Conservation (phyloP, 2,797 vertebrate species). For the Anguilla megastoma region DNA sequence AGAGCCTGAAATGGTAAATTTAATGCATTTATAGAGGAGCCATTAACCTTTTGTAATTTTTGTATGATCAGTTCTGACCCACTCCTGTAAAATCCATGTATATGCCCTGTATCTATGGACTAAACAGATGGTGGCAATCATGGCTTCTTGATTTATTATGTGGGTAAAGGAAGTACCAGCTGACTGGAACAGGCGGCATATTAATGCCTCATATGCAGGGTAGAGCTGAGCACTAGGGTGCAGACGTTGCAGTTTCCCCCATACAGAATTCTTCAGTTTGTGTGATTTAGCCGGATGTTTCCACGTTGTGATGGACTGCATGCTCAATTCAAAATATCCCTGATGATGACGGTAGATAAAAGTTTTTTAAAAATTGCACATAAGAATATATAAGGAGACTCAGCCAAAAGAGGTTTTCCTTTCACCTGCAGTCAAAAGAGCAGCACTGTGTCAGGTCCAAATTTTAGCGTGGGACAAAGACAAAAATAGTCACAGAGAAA, state of each 20-base stretch:
- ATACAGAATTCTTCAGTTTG: too few species aligned
- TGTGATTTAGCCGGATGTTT: too few species aligned
- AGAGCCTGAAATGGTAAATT: not conserved
- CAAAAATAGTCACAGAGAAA: not conserved
- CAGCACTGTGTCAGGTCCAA: not conserved
- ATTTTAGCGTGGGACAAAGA: not conserved
- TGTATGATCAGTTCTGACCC: not conserved
- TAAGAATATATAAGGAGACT: not conserved
- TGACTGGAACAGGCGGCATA: not conserved
- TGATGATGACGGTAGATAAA: too few species aligned
- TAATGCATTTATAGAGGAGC: not conserved
- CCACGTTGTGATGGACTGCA: too few species aligned
- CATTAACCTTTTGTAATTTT: not conserved
- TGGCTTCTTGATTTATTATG: not conserved
- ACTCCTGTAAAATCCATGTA: not conserved
- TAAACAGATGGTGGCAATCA: not conserved
- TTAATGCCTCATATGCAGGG: not conserved
- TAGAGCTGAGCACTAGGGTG: too few species aligned
- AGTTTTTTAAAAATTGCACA: too few species aligned
- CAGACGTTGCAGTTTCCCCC: not conserved
- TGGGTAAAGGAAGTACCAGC: not conserved
- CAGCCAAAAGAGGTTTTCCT: too few species aligned
- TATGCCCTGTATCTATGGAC: not conserved
- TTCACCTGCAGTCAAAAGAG: too few species aligned
- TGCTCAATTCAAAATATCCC: too few species aligned